Percentiles rank a stretch among this genome's conserved stretches.
Evolutionary conservation across 2,888 invertebrate genomes (phyloP).

Genomic region (Morpho deidamia): DNA sequence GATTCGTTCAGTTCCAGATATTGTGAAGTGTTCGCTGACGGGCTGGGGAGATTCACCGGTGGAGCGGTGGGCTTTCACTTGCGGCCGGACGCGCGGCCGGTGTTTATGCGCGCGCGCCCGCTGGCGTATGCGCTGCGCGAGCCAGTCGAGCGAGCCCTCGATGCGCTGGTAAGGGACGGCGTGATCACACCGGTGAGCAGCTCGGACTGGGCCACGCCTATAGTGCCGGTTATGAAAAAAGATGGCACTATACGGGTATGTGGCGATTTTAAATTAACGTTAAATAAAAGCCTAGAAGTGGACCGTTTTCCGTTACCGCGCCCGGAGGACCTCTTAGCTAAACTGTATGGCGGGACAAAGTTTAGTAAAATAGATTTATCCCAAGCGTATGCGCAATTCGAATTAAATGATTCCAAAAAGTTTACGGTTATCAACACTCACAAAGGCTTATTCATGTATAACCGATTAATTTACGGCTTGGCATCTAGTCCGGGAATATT

Average conservation of each 20-base stretch:
- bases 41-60: slow-evolving; percentile 3
- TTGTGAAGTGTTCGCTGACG: slow-evolving; percentile 1
- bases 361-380: too few species aligned
- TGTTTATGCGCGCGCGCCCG: slow-evolving; percentile 8
- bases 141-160: too few species aligned
- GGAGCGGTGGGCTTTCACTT: slow-evolving; percentile 3
- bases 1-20: slow-evolving; percentile 6
- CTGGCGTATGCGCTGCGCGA: too few species aligned
- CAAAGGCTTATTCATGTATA: slow-evolving; percentile 24
- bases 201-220: too few species aligned
- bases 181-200: too few species aligned
- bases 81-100: slow-evolving; percentile 3
- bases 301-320: slow-evolving; percentile 11
- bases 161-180: too few species aligned
- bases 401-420: slow-evolving; percentile 22
- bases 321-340: slow-evolving; percentile 4
- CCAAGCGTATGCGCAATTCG: slow-evolving; percentile 4
- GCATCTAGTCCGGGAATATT: slow-evolving; percentile 24
- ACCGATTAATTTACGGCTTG: slow-evolving; percentile 24
- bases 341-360: neutral
- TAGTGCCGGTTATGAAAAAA: too few species aligned
- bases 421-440: slow-evolving; percentile 28
- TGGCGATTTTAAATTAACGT: too few species aligned
- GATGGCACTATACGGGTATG: too few species aligned
- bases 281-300: neutral